phyloP scores from a whole-genome alignment of 1,140 invertebrate species.

The Drosophila melanica region DNA sequence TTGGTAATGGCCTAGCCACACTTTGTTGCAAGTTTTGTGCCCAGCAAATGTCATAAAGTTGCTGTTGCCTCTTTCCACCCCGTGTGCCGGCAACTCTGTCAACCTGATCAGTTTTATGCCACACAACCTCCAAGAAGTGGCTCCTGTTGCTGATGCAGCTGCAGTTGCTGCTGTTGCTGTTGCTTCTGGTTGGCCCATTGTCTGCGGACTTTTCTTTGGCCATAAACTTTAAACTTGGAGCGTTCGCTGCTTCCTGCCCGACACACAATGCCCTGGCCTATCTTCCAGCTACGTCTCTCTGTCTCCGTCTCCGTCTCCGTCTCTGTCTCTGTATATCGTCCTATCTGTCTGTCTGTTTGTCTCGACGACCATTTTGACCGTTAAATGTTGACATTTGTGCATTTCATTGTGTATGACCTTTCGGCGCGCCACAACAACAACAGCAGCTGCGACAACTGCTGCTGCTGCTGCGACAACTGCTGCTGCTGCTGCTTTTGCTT shows the following conservation, averaged over 20 bases:
- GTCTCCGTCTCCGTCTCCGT: slow-evolving; percentile 12
- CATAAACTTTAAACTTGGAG: slow-evolving; percentile 76
- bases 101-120: slow-evolving; percentile 65
- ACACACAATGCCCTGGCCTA: slow-evolving; percentile 53
- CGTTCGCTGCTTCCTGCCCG: slow-evolving; percentile 64
- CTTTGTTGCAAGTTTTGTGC: slow-evolving; percentile 50
- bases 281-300: slow-evolving; percentile 13
- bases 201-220: slow-evolving; percentile 58
- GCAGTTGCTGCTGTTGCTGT: slow-evolving; percentile 36
- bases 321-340: not conserved
- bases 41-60: slow-evolving; percentile 59
- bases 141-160: slow-evolving; percentile 29
- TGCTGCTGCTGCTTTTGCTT: too few species aligned
- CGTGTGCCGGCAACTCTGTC: slow-evolving; percentile 21
- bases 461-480: slow-evolving; percentile 16
- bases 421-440: slow-evolving; percentile 62
- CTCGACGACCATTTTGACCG: slow-evolving; percentile 71
- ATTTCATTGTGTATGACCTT: slow-evolving; percentile 80
- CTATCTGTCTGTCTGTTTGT: slow-evolving; percentile 23
- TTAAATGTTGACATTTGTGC: slow-evolving; percentile 81
- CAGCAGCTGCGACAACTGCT: slow-evolving; percentile 17
- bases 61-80: slow-evolving; percentile 18
- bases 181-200: slow-evolving; percentile 59
- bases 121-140: slow-evolving; percentile 17
- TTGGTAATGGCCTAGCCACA: slow-evolving; percentile 33